These are phyloP conservation scores for Drosophila pandora DNA, from an alignment of 1,140 invertebrate genomes.

Conservation along the genomic window DNA sequence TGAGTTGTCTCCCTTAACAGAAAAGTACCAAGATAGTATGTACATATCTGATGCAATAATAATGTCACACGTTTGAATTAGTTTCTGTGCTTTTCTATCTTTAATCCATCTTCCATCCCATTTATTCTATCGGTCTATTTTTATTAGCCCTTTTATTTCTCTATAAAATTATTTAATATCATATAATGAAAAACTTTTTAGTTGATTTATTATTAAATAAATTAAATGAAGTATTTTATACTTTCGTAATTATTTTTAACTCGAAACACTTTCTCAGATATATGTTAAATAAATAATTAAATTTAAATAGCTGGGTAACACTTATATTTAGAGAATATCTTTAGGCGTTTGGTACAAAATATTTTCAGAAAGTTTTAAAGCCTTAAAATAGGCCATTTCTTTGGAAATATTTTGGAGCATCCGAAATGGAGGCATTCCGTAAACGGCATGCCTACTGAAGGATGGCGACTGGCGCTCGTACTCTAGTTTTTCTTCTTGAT, in stretches of 20 bases:
- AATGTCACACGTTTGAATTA: background rate
- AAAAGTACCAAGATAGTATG: background rate
- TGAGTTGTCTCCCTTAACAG: background rate
- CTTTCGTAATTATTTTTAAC: too few relatives aligned
- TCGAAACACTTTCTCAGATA: too few relatives aligned
- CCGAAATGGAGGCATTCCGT: slow-evolving; percentile 85
- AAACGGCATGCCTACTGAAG: slow-evolving; percentile 83
- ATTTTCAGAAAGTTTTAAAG: too few relatives aligned
- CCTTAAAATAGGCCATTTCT: too few relatives aligned
- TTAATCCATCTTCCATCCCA: background rate
- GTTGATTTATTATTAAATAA: too few relatives aligned
- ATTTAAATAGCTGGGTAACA: too few relatives aligned
- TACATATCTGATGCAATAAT: background rate
- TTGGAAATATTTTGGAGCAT: slow-evolving; percentile 81
- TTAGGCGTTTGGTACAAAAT: too few relatives aligned
- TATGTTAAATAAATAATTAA: too few relatives aligned
- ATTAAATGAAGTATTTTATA: too few relatives aligned
- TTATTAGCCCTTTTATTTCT: background rate
- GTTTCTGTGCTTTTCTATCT: background rate
- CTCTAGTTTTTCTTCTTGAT: slow-evolving; percentile 86
- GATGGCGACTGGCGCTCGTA: slow-evolving; percentile 85
- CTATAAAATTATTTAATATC: too few relatives aligned
- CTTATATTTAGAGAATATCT: too few relatives aligned
- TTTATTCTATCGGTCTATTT: background rate
- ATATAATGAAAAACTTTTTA: too few relatives aligned